A percentile compares a stretch with the other conserved stretches of the same genome.
Evolutionary conservation across 2,888 invertebrate genomes (phyloP).

Genomic region (Lepetodrilus schrolli): DNA sequence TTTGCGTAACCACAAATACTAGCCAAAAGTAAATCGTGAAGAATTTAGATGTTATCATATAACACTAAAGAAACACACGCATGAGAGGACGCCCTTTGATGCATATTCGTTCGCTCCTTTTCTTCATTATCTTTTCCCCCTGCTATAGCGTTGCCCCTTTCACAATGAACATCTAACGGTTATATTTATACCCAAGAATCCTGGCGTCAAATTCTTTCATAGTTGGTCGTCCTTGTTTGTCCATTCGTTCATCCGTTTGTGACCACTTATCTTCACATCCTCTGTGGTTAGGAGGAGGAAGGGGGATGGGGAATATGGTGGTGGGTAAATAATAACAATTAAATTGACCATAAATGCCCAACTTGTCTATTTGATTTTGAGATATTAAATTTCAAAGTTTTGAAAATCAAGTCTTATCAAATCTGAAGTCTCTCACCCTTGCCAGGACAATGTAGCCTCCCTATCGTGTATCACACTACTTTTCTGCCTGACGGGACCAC

Average conservation of each 20-base stretch:
- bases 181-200: neutral
- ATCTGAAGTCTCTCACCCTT: neutral
- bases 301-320: too few species aligned
- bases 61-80: neutral
- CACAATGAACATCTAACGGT: neutral
- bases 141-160: neutral
- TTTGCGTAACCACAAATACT: constrained; percentile 19
- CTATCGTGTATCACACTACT: neutral
- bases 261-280: neutral
- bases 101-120: neutral
- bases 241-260: neutral
- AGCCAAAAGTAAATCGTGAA: neutral
- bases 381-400: constrained; percentile 12
- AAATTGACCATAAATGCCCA: neutral
- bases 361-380: neutral
- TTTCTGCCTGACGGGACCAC: neutral
- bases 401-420: constrained; percentile 25
- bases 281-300: too few species aligned
- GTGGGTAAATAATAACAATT: neutral
- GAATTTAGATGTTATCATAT: constrained; percentile 8
- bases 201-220: neutral
- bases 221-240: too few species aligned
- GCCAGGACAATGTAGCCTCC: neutral
- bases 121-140: neutral
- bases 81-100: neutral